Conservation (phyloP, 1,140 invertebrate genomes). For the Temnothorax curvispinosus region DNA sequence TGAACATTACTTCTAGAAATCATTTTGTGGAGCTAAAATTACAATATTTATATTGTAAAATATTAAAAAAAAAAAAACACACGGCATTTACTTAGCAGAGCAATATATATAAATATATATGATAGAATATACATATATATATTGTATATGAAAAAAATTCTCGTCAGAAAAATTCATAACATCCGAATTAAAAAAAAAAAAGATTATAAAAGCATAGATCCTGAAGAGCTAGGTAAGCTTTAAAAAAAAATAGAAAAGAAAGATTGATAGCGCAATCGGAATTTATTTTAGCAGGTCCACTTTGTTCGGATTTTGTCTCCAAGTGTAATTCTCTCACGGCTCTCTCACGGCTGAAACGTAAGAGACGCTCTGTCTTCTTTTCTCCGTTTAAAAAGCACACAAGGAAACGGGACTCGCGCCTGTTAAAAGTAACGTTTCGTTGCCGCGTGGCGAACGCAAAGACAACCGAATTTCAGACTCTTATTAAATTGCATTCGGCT, state of each 20-base stretch:
- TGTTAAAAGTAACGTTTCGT: conserved; percentile 16
- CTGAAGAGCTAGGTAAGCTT: conserved; percentile 4
- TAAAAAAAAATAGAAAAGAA: conserved; percentile 38
- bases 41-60: no score
- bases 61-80: no score
- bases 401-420: conserved; percentile 4
- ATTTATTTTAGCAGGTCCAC: conserved; percentile 67
- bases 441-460: not conserved
- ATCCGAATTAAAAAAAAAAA: not conserved
- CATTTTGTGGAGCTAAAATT: no score
- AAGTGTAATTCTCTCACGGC: conserved; percentile 23
- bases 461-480: not conserved
- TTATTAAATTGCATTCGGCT: conserved; percentile 34
- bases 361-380: not conserved
- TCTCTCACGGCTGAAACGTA: conserved; percentile 35
- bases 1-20: no score
- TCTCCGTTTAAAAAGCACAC: not conserved
- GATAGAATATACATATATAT: no score
- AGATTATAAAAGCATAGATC: not conserved
- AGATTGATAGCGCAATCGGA: conserved; percentile 54
- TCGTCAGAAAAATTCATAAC: not conserved
- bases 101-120: no score
- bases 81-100: no score
- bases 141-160: not conserved
- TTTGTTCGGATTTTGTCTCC: conserved; percentile 33